phyloP scores from a whole-genome alignment of 2,888 invertebrate species.

The Leptinotarsa peninsularis region DNA sequence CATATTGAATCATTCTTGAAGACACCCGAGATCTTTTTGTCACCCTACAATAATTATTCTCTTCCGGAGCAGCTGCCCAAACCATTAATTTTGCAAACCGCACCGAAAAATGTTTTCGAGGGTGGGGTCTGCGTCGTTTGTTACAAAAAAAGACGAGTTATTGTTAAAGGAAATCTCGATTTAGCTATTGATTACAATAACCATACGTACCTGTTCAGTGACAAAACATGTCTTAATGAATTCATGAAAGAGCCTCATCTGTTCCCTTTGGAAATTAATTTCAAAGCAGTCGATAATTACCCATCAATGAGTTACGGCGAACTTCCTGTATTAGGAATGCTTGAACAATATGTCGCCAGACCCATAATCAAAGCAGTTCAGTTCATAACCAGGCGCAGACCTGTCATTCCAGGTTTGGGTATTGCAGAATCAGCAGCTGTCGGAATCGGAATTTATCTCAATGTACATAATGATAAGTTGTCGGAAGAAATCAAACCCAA shows the following conservation, averaged over 20 bases:
- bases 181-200: conserved; percentile 68
- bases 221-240: conserved; percentile 66
- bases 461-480: conserved; percentile 67
- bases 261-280: conserved; percentile 66
- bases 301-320: conserved; percentile 66
- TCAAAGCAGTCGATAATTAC: conserved; percentile 59
- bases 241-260: conserved; percentile 69
- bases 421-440: conserved; percentile 69
- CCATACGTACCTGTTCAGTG: conserved; percentile 71
- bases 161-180: conserved; percentile 66
- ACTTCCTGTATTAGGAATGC: conserved; percentile 72
- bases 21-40: conserved; percentile 66
- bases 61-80: conserved; percentile 69
- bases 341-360: conserved; percentile 72
- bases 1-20: conserved; percentile 69
- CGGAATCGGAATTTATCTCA: conserved; percentile 71
- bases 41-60: conserved; percentile 56
- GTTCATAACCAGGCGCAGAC: conserved; percentile 68
- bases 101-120: conserved; percentile 64
- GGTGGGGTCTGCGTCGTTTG: conserved; percentile 74
- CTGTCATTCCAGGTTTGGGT: conserved; percentile 73
- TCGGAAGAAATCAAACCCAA: conserved; percentile 55
- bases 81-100: conserved; percentile 45
- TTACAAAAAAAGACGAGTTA: conserved; percentile 70
- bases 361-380: conserved; percentile 70